Evolutionary conservation across 1,140 invertebrate species (phyloP).

Genomic region (Cydia amplana): DNA sequence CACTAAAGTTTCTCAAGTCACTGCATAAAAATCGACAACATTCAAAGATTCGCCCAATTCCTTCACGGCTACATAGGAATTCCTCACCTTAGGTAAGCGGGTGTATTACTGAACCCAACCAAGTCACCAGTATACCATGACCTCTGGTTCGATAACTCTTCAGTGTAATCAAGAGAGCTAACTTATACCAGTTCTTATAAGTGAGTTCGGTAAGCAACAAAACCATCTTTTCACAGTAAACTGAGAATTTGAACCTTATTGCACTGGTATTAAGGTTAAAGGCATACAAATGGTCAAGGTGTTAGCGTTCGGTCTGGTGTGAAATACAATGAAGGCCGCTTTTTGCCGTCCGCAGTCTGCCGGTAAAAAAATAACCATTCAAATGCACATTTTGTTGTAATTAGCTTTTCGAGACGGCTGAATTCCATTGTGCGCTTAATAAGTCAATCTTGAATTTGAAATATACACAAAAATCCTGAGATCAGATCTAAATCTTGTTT

Average conservation of each 20-base stretch:
- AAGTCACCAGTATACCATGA: not conserved
- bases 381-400: conserved; percentile 5
- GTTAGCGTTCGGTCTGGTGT: not conserved
- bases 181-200: not conserved
- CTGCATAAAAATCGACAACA: not conserved
- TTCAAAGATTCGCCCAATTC: not conserved
- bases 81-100: not conserved
- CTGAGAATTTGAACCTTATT: not conserved
- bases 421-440: not conserved
- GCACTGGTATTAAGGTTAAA: not conserved
- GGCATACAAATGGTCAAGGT: not conserved
- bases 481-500: not conserved
- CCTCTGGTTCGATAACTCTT: not conserved
- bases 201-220: not conserved
- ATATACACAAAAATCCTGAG: not conserved
- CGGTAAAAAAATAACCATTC: conserved; percentile 4
- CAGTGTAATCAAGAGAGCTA: not conserved
- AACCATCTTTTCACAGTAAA: not conserved
- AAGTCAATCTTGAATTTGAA: not conserved
- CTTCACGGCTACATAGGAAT: not conserved
- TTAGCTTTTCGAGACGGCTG: not conserved
- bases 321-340: conserved; percentile 21
- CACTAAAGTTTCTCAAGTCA: not conserved
- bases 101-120: not conserved
- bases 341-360: conserved; percentile 18